phyloP scores from a whole-genome alignment of 2,888 invertebrate genomes.

The Drosophila limbata region DNA sequence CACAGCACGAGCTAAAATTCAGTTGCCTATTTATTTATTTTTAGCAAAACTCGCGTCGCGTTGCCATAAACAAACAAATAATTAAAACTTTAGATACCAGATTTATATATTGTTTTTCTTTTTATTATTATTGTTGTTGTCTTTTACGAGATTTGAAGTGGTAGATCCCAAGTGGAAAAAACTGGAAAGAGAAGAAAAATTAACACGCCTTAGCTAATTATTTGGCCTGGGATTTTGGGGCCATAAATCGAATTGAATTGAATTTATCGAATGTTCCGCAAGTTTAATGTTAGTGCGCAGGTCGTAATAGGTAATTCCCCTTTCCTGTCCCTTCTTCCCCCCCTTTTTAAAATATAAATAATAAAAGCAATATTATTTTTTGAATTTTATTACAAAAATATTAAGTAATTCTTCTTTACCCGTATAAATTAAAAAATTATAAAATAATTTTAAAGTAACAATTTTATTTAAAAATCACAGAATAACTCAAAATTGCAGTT shows the following conservation, averaged over 20 bases:
- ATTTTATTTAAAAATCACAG: too few species aligned
- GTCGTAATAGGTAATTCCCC: not conserved
- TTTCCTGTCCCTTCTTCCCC: too few species aligned
- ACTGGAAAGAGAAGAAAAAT: conserved; percentile 44
- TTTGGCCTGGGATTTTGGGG: conserved; percentile 19
- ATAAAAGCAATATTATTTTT: too few species aligned
- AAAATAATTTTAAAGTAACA: too few species aligned
- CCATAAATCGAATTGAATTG: conserved; percentile 38
- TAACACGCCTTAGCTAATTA: conserved; percentile 70
- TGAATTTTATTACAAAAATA: too few species aligned
- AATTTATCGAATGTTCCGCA: conserved; percentile 1
- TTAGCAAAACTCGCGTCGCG: conserved; percentile 54
- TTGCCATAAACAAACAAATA: conserved; percentile 57
- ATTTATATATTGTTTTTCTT: conserved; percentile 10
- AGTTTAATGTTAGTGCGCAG: not conserved
- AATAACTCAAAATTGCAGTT: too few species aligned
- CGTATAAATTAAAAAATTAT: too few species aligned
- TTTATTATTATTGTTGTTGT: conserved; percentile 7
- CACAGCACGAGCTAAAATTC: conserved; percentile 51
- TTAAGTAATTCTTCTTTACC: too few species aligned
- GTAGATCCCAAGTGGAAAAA: conserved; percentile 23
- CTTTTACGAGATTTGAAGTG: conserved; percentile 14
- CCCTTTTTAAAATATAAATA: too few species aligned
- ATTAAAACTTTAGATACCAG: conserved; percentile 19
- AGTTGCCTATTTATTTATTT: conserved; percentile 63